Conservation (phyloP, 2,113 vertebrate species). For the Prionailurus bengalensis region DNA sequence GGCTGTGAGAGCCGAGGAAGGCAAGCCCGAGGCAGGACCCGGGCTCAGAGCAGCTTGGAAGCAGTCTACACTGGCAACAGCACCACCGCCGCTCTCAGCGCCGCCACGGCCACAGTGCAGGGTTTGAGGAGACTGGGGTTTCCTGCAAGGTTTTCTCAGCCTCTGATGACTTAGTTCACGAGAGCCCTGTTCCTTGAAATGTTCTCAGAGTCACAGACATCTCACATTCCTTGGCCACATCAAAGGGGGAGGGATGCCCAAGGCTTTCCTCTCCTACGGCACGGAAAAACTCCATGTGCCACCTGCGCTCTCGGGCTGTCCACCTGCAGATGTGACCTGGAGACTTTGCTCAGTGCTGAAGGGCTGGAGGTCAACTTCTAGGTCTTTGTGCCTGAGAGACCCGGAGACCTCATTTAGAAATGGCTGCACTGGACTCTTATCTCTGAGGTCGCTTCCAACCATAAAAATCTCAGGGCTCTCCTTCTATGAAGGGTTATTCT, state of each 20-base stretch:
- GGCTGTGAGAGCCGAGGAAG: neutral
- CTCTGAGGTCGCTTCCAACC: neutral
- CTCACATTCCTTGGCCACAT: neutral
- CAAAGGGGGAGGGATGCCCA: neutral
- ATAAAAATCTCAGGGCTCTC: neutral
- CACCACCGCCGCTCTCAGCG: fast-evolving
- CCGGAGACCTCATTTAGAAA: neutral
- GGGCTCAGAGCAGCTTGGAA: neutral
- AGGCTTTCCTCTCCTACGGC: conserved; percentile 24
- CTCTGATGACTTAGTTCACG: neutral
- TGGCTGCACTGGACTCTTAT: neutral
- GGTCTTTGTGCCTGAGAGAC: neutral
- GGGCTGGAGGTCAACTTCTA: neutral
- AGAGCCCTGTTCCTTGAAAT: neutral
- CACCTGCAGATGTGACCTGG: neutral
- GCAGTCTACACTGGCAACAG: neutral
- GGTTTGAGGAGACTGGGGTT: neutral
- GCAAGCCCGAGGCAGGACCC: neutral
- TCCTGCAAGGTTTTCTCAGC: neutral
- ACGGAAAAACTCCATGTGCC: neutral
- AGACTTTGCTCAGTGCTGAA: neutral
- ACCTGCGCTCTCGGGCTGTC: neutral
- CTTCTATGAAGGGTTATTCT: neutral
- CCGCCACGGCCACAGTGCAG: neutral
- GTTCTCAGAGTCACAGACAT: neutral